A percentile compares a stretch with the other conserved stretches of the same genome.
Evolutionary conservation across 53 echinoderm and acorn worm species (phyloP).

Genomic region (Zoroaster sp.): DNA sequence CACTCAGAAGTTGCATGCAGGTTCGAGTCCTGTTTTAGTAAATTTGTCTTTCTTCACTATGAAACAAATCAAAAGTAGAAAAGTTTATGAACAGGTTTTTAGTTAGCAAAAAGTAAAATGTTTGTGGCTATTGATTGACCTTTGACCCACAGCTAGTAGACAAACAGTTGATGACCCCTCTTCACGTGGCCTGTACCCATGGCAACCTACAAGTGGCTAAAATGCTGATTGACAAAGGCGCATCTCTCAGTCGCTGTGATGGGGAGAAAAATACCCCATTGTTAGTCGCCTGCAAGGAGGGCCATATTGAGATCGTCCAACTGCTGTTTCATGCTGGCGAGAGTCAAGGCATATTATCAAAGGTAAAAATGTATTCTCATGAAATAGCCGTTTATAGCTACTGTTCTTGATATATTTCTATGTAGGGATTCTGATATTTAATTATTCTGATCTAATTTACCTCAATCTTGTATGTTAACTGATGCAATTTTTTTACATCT

Average conservation of each 20-base stretch:
- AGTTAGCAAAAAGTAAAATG: no score
- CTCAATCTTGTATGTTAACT: no score
- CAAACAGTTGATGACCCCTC: conserved; percentile 91
- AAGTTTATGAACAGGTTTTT: no score
- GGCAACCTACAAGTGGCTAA: conserved; percentile 73
- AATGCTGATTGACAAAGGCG: conserved; percentile 77
- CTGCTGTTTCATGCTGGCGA: conserved; percentile 86
- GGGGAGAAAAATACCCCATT: conserved; percentile 85
- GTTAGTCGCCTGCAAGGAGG: conserved; percentile 80
- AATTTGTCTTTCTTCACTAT: no score
- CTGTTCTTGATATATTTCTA: no score
- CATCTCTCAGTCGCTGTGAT: conserved; percentile 69
- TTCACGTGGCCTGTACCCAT: conserved; percentile 90
- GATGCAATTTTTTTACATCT: no score
- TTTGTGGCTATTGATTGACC: no score
- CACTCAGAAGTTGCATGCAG: no score
- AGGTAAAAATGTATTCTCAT: conserved; percentile 75
- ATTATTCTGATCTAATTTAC: no score
- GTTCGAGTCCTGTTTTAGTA: no score
- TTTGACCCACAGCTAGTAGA: conserved; percentile 64
- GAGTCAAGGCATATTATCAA: conserved; percentile 55
- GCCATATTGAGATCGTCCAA: conserved; percentile 77
- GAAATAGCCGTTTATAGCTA: background rate
- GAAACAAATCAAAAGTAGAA: no score
- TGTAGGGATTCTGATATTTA: no score